Conservation (phyloP, 2,797 vertebrate genomes). For the Helarctos malayanus region DNA sequence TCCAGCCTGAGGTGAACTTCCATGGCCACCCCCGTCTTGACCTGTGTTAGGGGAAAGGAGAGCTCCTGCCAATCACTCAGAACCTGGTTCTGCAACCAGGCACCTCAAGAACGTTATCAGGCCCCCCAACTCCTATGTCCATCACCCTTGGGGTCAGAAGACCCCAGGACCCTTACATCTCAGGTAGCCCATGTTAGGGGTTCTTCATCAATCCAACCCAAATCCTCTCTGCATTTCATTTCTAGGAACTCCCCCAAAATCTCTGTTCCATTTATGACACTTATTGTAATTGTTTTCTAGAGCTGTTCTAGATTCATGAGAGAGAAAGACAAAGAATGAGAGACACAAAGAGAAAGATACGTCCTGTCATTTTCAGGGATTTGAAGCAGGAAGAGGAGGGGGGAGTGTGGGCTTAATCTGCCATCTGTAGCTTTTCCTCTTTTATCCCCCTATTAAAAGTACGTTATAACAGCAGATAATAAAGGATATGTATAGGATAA, state of each 20-base stretch:
- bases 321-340: neutral
- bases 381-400: neutral
- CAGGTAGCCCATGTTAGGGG: accelerated
- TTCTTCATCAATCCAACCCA: neutral
- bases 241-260: neutral
- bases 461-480: slow-evolving; percentile 58
- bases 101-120: neutral
- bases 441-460: slow-evolving; percentile 63
- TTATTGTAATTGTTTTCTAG: neutral
- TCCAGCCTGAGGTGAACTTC: neutral
- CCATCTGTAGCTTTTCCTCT: slow-evolving; percentile 67
- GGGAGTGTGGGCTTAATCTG: neutral
- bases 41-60: too few relatives aligned
- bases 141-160: neutral
- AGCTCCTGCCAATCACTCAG: neutral
- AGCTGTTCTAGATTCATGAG: neutral
- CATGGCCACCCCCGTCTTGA: neutral
- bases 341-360: neutral
- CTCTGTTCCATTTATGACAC: neutral
- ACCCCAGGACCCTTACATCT: neutral
- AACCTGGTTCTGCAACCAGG: neutral
- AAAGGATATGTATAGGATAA: neutral
- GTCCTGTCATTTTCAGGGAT: neutral
- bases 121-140: neutral
- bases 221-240: neutral